phyloP scores from a whole-genome alignment of 2,888 invertebrate genomes.

The Nudaria mundana region DNA sequence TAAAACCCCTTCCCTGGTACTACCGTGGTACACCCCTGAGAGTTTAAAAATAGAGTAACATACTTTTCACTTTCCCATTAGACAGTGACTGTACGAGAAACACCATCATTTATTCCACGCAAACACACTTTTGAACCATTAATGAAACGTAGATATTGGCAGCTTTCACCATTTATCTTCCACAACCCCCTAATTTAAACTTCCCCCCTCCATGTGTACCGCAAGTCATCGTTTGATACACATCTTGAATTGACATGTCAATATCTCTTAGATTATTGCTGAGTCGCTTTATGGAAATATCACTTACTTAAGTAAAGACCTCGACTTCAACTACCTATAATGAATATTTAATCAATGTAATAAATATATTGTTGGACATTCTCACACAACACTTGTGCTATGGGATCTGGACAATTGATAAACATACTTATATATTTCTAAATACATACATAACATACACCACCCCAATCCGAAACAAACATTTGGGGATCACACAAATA shows the following conservation, averaged over 20 bases:
- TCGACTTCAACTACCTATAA: background rate
- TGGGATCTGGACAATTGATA: too few relatives aligned
- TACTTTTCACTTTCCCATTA: constrained; percentile 42
- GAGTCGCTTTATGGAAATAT: constrained; percentile 25
- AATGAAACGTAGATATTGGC: constrained; percentile 70
- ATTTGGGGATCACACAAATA: too few relatives aligned
- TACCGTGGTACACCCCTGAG: constrained; percentile 12
- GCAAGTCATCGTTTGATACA: constrained; percentile 61
- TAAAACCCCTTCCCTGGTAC: too few relatives aligned
- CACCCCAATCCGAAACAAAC: too few relatives aligned
- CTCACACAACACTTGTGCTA: too few relatives aligned
- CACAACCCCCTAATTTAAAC: constrained; percentile 59
- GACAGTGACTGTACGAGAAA: constrained; percentile 43
- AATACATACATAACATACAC: too few relatives aligned
- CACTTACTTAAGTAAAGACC: too few relatives aligned
- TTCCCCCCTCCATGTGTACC: constrained; percentile 42
- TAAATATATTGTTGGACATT: too few relatives aligned
- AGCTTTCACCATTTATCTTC: constrained; percentile 67
- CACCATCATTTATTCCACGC: constrained; percentile 50
- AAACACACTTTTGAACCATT: constrained; percentile 62
- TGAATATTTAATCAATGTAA: background rate
- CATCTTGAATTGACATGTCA: constrained; percentile 63
- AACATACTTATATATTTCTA: too few relatives aligned
- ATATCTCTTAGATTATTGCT: constrained; percentile 41
- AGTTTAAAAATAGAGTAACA: constrained; percentile 25